phyloP scores from a whole-genome alignment of 2,888 invertebrate species.

The Patella depressa region DNA sequence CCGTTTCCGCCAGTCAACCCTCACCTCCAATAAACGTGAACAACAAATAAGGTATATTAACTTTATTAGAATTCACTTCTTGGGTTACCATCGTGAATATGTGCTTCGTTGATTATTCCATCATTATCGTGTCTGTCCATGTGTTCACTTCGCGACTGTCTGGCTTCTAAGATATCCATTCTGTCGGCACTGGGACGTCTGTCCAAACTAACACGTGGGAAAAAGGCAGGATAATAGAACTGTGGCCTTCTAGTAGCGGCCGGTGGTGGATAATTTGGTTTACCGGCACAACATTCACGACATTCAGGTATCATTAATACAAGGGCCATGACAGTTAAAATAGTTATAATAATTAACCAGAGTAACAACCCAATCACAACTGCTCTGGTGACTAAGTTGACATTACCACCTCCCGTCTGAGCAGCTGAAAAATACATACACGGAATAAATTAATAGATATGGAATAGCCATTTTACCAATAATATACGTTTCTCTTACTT shows the following conservation, averaged over 20 bases:
- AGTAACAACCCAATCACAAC: constrained; percentile 17
- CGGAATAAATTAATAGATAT: not conserved
- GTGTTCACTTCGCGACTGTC: constrained; percentile 3
- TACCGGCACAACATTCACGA: not conserved
- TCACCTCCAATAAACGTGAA: too few relatives aligned
- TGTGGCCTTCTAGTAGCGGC: not conserved
- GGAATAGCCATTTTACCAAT: too few relatives aligned
- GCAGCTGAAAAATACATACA: not conserved
- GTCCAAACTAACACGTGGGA: constrained; percentile 18
- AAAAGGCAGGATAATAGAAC: constrained; percentile 19
- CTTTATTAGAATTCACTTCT: not conserved
- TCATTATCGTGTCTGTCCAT: not conserved
- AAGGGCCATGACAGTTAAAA: constrained; percentile 14
- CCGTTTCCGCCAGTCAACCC: too few relatives aligned
- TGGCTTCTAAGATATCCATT: constrained; percentile 15
- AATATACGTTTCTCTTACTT: too few relatives aligned
- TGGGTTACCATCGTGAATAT: not conserved
- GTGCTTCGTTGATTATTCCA: not conserved
- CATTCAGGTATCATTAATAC: constrained; percentile 13
- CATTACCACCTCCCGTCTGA: not conserved
- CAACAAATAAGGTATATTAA: too few relatives aligned
- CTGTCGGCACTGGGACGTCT: constrained; percentile 16
- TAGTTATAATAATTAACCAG: constrained; percentile 18
- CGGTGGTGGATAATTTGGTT: not conserved
- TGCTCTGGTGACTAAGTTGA: constrained; percentile 13